Percentiles rank a stretch among this genome's conserved stretches.
These are phyloP conservation scores for Hyaena hyaena DNA, from an alignment of 2,113 vertebrate genomes.

Conservation along the genomic window DNA sequence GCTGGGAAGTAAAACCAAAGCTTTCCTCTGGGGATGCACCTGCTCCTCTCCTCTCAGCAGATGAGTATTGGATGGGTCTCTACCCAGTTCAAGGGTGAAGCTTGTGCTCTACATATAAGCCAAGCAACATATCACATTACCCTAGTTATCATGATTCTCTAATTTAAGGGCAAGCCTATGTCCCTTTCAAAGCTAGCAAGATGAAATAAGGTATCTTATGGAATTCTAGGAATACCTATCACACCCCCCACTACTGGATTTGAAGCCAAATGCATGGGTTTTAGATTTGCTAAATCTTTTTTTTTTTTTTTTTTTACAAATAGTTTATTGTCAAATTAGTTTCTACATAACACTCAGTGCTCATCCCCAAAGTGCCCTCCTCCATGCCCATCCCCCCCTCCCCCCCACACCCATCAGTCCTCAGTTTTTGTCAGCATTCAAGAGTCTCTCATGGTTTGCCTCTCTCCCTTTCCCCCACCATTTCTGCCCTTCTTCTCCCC, in stretches of 20 bases:
- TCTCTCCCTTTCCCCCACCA: no score
- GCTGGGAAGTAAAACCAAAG: conserved; percentile 44
- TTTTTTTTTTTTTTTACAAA: no score
- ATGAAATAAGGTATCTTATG: not conserved
- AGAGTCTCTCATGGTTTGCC: no score
- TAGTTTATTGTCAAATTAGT: no score
- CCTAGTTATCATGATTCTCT: not conserved
- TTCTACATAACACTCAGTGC: no score
- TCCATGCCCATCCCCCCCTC: no score
- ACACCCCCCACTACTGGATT: not conserved
- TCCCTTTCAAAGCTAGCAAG: not conserved
- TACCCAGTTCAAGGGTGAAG: not conserved
- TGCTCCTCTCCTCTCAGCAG: not conserved
- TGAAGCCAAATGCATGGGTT: not conserved
- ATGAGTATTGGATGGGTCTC: not conserved
- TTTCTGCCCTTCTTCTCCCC: no score
- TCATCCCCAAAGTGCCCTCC: no score
- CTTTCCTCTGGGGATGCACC: conserved; percentile 39
- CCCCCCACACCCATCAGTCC: no score
- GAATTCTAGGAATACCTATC: not conserved
- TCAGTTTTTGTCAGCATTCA: no score
- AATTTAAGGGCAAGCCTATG: not conserved
- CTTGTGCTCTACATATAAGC: not conserved
- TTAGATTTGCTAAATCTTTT: not conserved
- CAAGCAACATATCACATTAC: not conserved